These are phyloP conservation scores for Pelmatolapia mariae DNA, from an alignment of 2,113 vertebrate species.

Conservation along the genomic window DNA sequence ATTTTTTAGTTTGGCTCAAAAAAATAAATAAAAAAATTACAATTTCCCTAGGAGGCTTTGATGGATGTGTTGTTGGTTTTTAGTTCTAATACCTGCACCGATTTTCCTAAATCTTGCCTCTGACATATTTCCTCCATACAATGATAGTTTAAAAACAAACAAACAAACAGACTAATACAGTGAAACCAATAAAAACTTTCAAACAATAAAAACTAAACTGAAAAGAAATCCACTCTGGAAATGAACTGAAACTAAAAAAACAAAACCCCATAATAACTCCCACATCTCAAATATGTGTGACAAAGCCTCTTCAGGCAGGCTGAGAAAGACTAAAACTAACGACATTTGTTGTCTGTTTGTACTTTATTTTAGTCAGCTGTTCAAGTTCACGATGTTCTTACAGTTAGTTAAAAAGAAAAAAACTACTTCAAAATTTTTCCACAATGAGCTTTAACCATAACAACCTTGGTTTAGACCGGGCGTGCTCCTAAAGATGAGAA, in stretches of 20 bases:
- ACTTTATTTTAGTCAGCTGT: not conserved
- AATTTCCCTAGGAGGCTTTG: not conserved
- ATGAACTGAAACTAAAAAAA: not conserved
- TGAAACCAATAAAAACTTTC: not conserved
- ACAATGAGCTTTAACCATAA: not conserved
- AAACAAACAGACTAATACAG: not conserved
- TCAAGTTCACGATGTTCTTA: not conserved
- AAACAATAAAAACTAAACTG: not conserved
- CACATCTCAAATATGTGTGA: not conserved
- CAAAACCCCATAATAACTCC: not conserved
- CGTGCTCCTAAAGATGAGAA: not conserved
- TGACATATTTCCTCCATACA: not conserved
- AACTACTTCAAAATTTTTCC: not conserved
- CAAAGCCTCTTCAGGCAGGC: not conserved
- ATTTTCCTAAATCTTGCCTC: not conserved
- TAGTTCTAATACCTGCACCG: not conserved
- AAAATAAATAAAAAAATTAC: not conserved
- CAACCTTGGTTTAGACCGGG: not conserved
- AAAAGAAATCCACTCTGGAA: not conserved
- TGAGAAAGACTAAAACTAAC: not conserved
- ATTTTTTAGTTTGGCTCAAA: not conserved
- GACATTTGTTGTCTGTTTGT: not conserved
- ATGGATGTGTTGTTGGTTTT: not conserved
- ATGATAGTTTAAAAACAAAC: not conserved
- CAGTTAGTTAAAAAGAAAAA: not conserved